phyloP scores from a whole-genome alignment of 2,113 vertebrate species.

The Microcebus jonahi region DNA sequence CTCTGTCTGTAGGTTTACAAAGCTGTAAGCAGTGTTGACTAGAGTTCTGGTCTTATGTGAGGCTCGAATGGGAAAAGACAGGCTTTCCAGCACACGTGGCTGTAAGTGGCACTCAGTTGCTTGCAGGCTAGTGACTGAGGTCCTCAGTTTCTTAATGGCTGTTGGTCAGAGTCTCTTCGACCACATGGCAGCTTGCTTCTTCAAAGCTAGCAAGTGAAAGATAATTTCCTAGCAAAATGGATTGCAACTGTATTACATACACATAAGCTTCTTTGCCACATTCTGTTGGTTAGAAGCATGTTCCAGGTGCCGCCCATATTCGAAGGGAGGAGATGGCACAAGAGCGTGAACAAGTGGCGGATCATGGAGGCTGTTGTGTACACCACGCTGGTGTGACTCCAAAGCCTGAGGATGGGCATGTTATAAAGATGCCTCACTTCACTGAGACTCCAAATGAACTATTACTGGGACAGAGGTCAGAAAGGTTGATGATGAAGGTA shows the following conservation, averaged over 20 bases:
- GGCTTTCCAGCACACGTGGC: not conserved
- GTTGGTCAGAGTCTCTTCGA: not conserved
- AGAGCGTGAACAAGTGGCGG: not conserved
- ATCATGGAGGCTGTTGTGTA: no score
- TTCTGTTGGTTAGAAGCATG: not conserved
- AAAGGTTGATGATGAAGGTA: not conserved
- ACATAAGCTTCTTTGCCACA: not conserved
- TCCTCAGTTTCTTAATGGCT: not conserved
- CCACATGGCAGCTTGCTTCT: not conserved
- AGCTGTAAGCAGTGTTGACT: not conserved
- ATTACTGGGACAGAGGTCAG: not conserved
- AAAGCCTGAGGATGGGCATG: not conserved
- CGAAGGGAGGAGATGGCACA: not conserved
- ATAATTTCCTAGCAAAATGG: not conserved
- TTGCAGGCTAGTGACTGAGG: not conserved
- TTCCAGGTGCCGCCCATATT: no score
- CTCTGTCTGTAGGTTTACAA: not conserved
- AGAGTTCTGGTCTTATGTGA: not conserved
- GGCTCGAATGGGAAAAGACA: not conserved
- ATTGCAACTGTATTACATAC: fast-evolving
- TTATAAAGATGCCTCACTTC: not conserved
- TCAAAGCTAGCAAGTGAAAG: not conserved
- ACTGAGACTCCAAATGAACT: not conserved
- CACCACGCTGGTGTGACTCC: not conserved
- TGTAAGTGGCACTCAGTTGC: no score